These are phyloP conservation scores for Melanotaenia nigrans DNA, from an alignment of 2,797 vertebrate species.

Conservation along the genomic window DNA sequence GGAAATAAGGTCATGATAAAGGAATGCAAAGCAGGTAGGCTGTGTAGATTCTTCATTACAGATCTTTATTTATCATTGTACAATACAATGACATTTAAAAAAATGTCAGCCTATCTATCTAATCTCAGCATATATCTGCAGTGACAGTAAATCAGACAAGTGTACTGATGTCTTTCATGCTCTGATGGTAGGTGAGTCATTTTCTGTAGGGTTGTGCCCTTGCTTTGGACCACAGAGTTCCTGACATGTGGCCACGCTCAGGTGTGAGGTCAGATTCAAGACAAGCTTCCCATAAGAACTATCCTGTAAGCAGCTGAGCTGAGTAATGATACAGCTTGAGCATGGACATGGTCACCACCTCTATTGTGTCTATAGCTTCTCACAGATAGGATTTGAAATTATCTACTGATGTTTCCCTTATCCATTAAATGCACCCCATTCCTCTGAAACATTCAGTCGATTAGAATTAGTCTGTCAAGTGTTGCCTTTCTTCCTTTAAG, in stretches of 20 bases:
- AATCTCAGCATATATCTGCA: conserved; percentile 32
- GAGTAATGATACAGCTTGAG: conserved; percentile 37
- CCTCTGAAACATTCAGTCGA: conserved; percentile 24
- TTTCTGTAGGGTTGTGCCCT: conserved; percentile 11
- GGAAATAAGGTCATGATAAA: conserved; percentile 68
- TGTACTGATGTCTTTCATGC: conserved; percentile 6
- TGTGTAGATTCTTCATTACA: conserved; percentile 17
- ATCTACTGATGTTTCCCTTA: conserved; percentile 16
- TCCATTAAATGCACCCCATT: conserved; percentile 6
- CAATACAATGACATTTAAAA: too few relatives aligned
- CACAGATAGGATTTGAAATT: conserved; percentile 23
- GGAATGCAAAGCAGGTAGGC: conserved; percentile 52
- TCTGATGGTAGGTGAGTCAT: conserved; percentile 7
- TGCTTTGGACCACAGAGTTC: background rate
- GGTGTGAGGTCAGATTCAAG: conserved; percentile 25
- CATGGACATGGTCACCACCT: conserved; percentile 18
- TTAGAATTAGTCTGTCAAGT: conserved; percentile 28
- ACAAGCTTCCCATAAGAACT: conserved; percentile 19
- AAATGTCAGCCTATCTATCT: background rate
- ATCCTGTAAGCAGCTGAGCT: conserved; percentile 34
- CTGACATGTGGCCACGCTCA: conserved; percentile 5
- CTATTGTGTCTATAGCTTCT: conserved; percentile 17
- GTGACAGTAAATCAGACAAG: conserved; percentile 36
- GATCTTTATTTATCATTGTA: too few relatives aligned
- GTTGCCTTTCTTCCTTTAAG: conserved; percentile 44